Evolutionary conservation across 2,797 vertebrate species (phyloP).

Genomic region (Danio kyathit): DNA sequence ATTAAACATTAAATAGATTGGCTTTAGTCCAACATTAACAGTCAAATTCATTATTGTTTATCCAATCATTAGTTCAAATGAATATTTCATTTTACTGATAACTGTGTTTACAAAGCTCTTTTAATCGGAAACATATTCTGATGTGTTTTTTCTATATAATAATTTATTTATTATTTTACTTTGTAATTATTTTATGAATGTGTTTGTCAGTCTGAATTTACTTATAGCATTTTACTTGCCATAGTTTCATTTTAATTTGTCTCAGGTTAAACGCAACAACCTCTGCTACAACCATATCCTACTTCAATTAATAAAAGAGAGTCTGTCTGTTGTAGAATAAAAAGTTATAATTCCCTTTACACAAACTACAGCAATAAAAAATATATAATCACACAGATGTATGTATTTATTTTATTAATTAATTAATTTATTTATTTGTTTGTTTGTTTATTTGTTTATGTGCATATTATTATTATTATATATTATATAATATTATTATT

Average conservation of each 20-base stretch:
- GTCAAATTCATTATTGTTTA: conserved; percentile 39
- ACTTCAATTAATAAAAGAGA: conserved; percentile 10
- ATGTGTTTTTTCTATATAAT: conserved; percentile 1
- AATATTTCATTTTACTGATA: conserved; percentile 31
- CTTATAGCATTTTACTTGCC: neutral
- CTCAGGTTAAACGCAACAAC: neutral
- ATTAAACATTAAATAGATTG: conserved; percentile 48
- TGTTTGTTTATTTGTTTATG: too few relatives aligned
- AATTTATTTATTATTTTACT: neutral
- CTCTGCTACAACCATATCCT: conserved; percentile 6
- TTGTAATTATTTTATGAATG: conserved; percentile 35
- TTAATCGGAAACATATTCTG: conserved; percentile 26
- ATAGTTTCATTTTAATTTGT: conserved; percentile 32
- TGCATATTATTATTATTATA: too few relatives aligned
- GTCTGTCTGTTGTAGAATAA: neutral
- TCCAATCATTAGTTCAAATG: conserved; percentile 36
- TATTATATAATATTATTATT: too few relatives aligned
- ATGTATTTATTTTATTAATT: too few relatives aligned
- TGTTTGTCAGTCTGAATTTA: conserved; percentile 8
- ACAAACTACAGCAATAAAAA: neutral
- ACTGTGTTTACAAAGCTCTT: conserved; percentile 27
- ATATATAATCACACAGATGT: too few relatives aligned
- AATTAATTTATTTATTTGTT: too few relatives aligned
- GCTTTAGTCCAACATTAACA: conserved; percentile 29
- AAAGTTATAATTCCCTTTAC: neutral